Conservation (phyloP, 2,113 vertebrate species). For the Petaurus breviceps region DNA sequence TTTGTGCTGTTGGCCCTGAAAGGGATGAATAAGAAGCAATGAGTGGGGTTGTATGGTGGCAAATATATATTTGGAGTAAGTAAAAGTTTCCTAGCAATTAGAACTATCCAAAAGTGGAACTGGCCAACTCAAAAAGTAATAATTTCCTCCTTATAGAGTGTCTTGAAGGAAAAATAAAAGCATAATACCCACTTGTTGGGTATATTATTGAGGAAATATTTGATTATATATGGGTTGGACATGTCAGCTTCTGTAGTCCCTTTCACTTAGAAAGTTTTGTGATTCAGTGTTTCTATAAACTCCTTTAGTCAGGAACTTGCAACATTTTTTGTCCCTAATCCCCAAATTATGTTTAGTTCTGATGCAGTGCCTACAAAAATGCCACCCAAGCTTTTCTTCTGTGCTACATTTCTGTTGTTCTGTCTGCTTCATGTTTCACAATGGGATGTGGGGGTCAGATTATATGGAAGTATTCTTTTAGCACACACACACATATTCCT, state of each 20-base stretch:
- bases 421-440: neutral
- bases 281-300: neutral
- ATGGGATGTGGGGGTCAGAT: neutral
- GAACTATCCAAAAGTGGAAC: neutral
- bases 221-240: neutral
- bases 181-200: neutral
- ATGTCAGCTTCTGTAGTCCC: neutral
- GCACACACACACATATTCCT: neutral
- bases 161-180: neutral
- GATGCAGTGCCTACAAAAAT: neutral
- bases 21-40: neutral
- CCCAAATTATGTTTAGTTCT: neutral
- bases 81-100: neutral
- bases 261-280: neutral
- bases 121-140: neutral
- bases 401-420: neutral
- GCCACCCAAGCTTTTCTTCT: neutral
- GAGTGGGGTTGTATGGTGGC: neutral
- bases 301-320: neutral
- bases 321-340: neutral
- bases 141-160: neutral
- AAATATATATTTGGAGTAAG: neutral
- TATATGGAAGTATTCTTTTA: neutral
- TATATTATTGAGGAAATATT: neutral
- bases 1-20: neutral